Conservation (phyloP, 2,888 invertebrate genomes). For the Tribolium freemani region DNA sequence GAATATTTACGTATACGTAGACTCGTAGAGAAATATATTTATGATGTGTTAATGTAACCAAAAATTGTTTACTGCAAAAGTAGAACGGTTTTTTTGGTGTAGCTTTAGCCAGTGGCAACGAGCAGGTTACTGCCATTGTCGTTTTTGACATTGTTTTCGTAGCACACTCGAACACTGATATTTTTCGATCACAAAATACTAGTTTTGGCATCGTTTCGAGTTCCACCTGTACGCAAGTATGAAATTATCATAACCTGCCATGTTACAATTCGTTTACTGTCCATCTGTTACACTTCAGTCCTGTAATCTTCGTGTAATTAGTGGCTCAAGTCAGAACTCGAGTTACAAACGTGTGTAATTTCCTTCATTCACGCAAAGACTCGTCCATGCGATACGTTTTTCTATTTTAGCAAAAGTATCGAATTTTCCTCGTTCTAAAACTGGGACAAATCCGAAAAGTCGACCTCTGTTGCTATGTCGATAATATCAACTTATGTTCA, state of each 20-base stretch:
- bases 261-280: not conserved
- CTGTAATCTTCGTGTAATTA: not conserved
- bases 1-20: no score
- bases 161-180: no score
- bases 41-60: not conserved
- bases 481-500: not conserved
- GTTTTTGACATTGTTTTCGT: no score
- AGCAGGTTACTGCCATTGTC: not conserved
- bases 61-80: not conserved
- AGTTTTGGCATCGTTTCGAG: no score
- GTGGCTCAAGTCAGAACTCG: not conserved
- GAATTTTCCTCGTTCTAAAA: not conserved
- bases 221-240: not conserved
- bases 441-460: not conserved
- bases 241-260: not conserved
- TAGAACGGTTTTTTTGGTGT: not conserved
- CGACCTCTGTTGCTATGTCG: constrained; percentile 1
- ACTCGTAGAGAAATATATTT: not conserved
- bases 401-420: not conserved
- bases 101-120: no score
- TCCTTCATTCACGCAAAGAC: not conserved
- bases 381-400: not conserved
- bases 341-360: not conserved
- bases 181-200: no score
- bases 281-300: not conserved